Conservation (phyloP, 2,797 vertebrate genomes). For the Vireo griseus region DNA sequence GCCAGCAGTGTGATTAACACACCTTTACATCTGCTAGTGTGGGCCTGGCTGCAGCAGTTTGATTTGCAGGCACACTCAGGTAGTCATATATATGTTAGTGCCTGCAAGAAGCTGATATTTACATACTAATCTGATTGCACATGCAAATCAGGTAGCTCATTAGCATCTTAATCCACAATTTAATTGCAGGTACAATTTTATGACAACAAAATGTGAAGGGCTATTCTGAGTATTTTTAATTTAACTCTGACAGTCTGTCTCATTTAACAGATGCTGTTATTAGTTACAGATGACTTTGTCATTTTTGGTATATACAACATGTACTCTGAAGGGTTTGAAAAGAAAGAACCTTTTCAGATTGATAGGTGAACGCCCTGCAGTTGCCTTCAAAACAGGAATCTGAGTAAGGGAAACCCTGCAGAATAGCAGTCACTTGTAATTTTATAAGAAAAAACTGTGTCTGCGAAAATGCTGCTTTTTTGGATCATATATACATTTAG, state of each 20-base stretch:
- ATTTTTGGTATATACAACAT: not conserved
- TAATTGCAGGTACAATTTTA: conserved; percentile 66
- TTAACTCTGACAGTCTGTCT: conserved; percentile 48
- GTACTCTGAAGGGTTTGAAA: not conserved
- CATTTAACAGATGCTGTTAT: conserved; percentile 53
- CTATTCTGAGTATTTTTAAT: conserved; percentile 62
- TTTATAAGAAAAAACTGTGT: not conserved
- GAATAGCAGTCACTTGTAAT: not conserved
- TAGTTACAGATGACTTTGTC: conserved; percentile 58
- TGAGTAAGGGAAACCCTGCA: not conserved
- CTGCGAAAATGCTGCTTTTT: not conserved
- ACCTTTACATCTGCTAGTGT: conserved; percentile 9
- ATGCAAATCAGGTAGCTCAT: conserved; percentile 64
- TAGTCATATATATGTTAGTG: conserved; percentile 47
- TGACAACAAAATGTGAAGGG: conserved; percentile 61
- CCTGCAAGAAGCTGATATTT: conserved; percentile 52
- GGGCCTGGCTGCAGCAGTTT: conserved; percentile 11
- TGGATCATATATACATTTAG: not conserved
- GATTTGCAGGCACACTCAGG: conserved; percentile 53
- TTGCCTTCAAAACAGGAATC: not conserved
- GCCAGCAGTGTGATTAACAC: conserved; percentile 31
- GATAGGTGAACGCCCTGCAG: not conserved
- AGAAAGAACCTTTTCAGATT: not conserved
- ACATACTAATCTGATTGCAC: conserved; percentile 65
- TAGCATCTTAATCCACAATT: conserved; percentile 67